Conservation (phyloP, 2,113 vertebrate genomes). For the Neolamprologus cancellatus region DNA sequence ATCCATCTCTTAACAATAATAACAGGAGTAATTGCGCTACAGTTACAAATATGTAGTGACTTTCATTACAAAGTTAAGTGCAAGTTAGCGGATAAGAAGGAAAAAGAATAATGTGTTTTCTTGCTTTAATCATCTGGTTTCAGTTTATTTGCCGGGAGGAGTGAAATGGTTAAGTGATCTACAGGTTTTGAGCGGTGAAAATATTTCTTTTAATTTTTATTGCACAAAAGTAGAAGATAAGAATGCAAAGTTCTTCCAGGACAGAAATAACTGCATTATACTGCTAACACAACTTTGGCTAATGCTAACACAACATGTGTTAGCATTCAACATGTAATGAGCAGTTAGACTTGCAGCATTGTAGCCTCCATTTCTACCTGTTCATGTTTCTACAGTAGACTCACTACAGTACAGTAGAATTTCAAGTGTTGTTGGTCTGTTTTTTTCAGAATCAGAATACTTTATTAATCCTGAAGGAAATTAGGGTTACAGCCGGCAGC, state of each 20-base stretch:
- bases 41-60: neutral
- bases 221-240: neutral
- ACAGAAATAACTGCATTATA: neutral
- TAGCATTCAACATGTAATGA: neutral
- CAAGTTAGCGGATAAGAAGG: neutral
- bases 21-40: neutral
- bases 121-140: neutral
- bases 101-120: neutral
- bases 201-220: neutral
- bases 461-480: neutral
- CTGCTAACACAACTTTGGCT: neutral
- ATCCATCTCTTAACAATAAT: neutral
- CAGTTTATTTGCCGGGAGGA: neutral
- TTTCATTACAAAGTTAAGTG: neutral
- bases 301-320: neutral
- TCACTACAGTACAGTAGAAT: neutral
- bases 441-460: neutral
- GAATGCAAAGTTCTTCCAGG: neutral
- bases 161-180: neutral
- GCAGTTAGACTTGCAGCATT: neutral
- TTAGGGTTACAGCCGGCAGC: neutral
- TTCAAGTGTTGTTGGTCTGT: neutral
- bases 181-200: neutral
- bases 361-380: neutral
- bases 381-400: neutral